phyloP scores from a whole-genome alignment of 2,797 vertebrate species.

The Lithobates sylvaticus region DNA sequence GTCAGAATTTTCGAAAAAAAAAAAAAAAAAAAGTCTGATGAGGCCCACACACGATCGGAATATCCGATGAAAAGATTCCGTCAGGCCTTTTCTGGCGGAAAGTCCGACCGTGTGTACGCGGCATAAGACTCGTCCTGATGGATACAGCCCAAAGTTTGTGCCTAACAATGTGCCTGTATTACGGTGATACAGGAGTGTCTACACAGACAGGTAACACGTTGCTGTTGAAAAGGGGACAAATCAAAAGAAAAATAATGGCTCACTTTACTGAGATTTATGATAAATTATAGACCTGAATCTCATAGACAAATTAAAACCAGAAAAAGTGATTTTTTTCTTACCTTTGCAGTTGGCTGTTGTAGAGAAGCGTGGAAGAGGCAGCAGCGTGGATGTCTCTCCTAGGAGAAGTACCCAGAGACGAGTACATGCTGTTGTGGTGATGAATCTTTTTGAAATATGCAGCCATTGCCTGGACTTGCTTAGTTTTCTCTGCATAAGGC shows the following conservation, averaged over 20 bases:
- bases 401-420: conserved; percentile 62
- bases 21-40: too few species aligned
- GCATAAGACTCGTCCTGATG: too few species aligned
- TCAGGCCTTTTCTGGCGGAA: too few species aligned
- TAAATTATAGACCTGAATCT: background rate
- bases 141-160: too few species aligned
- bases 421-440: conserved; percentile 63
- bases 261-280: background rate
- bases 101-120: too few species aligned
- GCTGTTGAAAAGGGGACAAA: too few species aligned
- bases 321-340: background rate
- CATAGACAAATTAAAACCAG: background rate
- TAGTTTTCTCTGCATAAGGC: conserved; percentile 66
- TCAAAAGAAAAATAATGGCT: background rate
- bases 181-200: too few species aligned
- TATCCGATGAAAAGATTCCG: too few species aligned
- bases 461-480: conserved; percentile 79
- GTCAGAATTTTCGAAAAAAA: too few species aligned
- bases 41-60: too few species aligned
- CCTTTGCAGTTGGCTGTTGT: conserved; percentile 1
- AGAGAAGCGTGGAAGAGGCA: background rate
- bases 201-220: too few species aligned
- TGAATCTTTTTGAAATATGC: conserved; percentile 73
- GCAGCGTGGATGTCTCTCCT: conserved; percentile 41
- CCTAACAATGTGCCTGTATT: too few species aligned